These are phyloP conservation scores for Pelobates fuscus DNA, from an alignment of 2,113 vertebrate genomes.

Conservation along the genomic window DNA sequence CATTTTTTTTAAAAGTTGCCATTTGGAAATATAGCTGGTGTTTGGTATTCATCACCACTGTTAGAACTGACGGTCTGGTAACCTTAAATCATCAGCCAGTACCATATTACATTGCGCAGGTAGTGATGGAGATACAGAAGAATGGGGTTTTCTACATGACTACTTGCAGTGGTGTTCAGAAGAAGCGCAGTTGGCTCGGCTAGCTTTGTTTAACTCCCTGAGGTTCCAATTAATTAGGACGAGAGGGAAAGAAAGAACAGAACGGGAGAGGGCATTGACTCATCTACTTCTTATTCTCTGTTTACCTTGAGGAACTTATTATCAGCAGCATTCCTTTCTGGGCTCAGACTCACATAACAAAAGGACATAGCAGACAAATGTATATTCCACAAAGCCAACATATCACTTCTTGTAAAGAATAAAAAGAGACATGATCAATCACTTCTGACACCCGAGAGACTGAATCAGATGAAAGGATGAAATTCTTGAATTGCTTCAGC, in stretches of 20 bases:
- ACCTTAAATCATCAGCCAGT: too few relatives aligned
- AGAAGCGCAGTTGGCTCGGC: neutral
- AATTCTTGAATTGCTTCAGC: neutral
- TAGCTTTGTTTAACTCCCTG: neutral
- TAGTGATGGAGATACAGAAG: neutral
- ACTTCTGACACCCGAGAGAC: neutral
- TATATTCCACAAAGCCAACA: neutral
- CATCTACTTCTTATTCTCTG: neutral
- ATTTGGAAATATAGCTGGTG: too few relatives aligned
- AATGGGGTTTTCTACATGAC: neutral
- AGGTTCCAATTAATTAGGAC: neutral
- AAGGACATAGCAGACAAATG: neutral
- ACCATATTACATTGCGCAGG: neutral
- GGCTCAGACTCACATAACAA: neutral
- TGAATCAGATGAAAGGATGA: neutral
- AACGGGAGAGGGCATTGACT: neutral
- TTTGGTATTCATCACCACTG: too few relatives aligned
- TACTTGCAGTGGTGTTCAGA: neutral
- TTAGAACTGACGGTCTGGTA: too few relatives aligned
- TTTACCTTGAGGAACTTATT: constrained; percentile 8
- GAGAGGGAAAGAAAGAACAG: neutral
- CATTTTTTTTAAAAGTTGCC: too few relatives aligned
- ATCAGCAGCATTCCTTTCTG: neutral
- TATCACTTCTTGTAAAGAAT: constrained; percentile 7
- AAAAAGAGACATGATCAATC: constrained; percentile 3